These are phyloP conservation scores for Phortica okadai DNA, from an alignment of 2,888 invertebrate genomes.

Conservation along the genomic window DNA sequence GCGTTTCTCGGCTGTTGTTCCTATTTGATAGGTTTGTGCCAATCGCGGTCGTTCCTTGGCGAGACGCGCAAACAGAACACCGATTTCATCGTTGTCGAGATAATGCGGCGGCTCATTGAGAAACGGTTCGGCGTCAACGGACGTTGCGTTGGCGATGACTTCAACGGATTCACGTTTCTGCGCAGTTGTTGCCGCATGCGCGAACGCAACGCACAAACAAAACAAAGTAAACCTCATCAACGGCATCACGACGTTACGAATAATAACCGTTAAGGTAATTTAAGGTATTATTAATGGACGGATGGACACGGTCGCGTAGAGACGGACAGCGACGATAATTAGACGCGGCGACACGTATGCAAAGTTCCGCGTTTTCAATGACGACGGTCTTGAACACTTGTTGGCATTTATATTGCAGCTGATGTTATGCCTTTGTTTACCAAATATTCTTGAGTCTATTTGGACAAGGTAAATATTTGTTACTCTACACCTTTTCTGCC, in stretches of 20 bases:
- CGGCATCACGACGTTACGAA: not conserved
- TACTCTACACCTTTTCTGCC: no score
- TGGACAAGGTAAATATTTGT: no score
- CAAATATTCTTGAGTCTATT: no score
- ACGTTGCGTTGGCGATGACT: not conserved
- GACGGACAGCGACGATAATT: no score
- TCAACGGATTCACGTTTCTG: not conserved
- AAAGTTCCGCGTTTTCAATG: no score
- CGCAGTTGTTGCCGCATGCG: conserved; percentile 15
- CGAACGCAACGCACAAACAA: not conserved
- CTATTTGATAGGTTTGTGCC: conserved; percentile 85
- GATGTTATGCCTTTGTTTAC: no score
- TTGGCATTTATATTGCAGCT: no score
- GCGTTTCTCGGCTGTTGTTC: conserved; percentile 87
- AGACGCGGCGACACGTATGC: no score
- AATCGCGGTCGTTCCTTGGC: conserved; percentile 82
- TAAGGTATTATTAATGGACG: no score
- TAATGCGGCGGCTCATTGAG: conserved; percentile 78
- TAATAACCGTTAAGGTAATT: not conserved
- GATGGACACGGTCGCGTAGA: no score
- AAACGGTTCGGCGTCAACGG: conserved; percentile 57
- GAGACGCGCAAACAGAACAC: conserved; percentile 80
- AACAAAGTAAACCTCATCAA: not conserved
- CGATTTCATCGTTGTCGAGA: conserved; percentile 83
- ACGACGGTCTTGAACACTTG: no score